These are phyloP conservation scores for Megaptera novaeangliae DNA, from an alignment of 2,113 vertebrate genomes.

Conservation along the genomic window DNA sequence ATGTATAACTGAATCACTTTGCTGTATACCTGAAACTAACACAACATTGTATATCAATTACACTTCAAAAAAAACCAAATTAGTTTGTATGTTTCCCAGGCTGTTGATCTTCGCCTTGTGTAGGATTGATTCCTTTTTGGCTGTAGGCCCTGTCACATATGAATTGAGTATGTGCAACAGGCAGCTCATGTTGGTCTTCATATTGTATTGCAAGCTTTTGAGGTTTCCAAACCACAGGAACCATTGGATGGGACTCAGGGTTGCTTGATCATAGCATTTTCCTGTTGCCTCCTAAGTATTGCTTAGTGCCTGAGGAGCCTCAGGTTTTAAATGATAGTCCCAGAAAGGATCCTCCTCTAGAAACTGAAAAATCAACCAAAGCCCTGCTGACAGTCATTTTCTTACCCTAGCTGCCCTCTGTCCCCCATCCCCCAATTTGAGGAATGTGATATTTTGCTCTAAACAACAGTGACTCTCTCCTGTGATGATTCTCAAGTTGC, in stretches of 20 bases:
- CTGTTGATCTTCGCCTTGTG: not conserved
- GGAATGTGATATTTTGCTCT: not conserved
- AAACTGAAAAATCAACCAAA: not conserved
- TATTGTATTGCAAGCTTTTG: not conserved
- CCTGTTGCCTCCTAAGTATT: not conserved
- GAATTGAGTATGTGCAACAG: not conserved
- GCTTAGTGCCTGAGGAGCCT: not conserved
- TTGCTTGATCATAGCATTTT: not conserved
- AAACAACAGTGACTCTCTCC: not conserved
- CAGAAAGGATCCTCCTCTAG: not conserved
- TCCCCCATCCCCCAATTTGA: not conserved
- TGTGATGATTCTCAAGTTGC: not conserved
- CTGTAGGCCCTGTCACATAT: not conserved
- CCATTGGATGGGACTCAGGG: not conserved
- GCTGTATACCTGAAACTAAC: too few relatives aligned
- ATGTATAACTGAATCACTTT: too few relatives aligned
- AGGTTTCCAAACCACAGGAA: not conserved
- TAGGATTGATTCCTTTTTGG: not conserved
- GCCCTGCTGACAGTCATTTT: not conserved
- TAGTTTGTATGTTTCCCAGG: not conserved
- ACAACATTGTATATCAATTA: too few relatives aligned
- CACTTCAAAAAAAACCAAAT: not conserved
- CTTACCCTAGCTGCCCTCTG: accelerated
- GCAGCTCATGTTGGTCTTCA: not conserved
- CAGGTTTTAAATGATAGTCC: not conserved